A percentile compares a stretch with the other conserved stretches of the same genome.
These are phyloP conservation scores for Clinocottus analis DNA, from an alignment of 2,113 vertebrate species.

Conservation along the genomic window DNA sequence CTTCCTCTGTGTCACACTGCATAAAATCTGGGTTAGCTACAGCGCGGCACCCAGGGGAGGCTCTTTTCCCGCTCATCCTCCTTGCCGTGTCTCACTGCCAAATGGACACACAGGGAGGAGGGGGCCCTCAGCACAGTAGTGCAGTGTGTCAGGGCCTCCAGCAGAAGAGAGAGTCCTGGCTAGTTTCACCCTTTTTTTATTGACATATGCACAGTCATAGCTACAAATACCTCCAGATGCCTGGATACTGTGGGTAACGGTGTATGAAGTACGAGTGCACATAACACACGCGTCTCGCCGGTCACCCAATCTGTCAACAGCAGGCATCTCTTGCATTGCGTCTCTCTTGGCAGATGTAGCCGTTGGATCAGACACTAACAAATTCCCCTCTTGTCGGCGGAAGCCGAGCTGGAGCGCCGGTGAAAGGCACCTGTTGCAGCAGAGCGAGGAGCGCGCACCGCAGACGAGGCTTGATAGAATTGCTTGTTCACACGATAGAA, in stretches of 20 bases:
- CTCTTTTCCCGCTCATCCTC: constrained; percentile 66
- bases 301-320: constrained; percentile 60
- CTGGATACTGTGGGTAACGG: constrained; percentile 1
- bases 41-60: constrained; percentile 67
- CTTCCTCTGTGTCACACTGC: constrained; percentile 72
- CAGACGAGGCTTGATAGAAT: constrained; percentile 23
- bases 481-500: constrained; percentile 32
- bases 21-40: constrained; percentile 75
- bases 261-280: constrained; percentile 1
- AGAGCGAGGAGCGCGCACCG: background rate
- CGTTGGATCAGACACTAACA: constrained; percentile 56
- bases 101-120: constrained; percentile 49
- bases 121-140: constrained; percentile 46
- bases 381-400: constrained; percentile 59
- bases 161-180: constrained; percentile 44
- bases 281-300: constrained; percentile 24
- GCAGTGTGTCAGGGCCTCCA: constrained; percentile 64
- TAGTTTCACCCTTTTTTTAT: constrained; percentile 11
- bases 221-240: constrained; percentile 11
- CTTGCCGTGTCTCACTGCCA: constrained; percentile 56
- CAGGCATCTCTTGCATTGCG: constrained; percentile 44
- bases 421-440: constrained; percentile 61
- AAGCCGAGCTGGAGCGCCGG: constrained; percentile 27
- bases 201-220: constrained; percentile 38
- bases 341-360: constrained; percentile 67